Base-by-base conservation (phyloP, 1,140 invertebrate genomes). In the Brevipalpus yothersi region DNA sequence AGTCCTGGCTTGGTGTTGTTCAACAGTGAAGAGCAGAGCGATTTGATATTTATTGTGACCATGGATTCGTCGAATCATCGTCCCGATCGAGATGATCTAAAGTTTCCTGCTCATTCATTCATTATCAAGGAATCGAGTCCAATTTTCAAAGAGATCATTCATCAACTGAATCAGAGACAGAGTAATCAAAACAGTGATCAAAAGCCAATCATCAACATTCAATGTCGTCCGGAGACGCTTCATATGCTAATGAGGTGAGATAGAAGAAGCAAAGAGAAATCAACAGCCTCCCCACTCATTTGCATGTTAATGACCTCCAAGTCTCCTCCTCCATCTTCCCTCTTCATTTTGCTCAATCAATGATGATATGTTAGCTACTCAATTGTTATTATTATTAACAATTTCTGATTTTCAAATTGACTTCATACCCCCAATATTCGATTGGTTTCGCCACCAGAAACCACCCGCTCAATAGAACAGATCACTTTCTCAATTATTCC, bases 11-110 rank as follows among this genome's bases (percentile, higher is more conserved):
- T 64, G 21, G 15, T 63, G 11, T 60, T 68, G 15, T 75, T 72
- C 60, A 77, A 79, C 63, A 74, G 73, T 59, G 78, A 80, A 68
- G 72, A 72, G 23, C 72, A 76, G 53, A 79, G 78, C 66, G 81
- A 83, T 68, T 75, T 83, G 42, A 75, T 75, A 13, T 79, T 83
- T 65, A 73, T 78, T 58, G 80, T 80, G 7, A 79, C 80, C 12
- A 69, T 73, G 21, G 76, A 77, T 56, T 40, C 19, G 53, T n/a
- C 12, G n/a, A 9, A 17, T 19, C 31, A 31, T 31, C 71, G 70
- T 12, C 75, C 78, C 58, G 69, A 68, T 63, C 15, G 21, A 8
- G 56, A 58, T 43, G 41, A 15, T 15, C 42, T 42, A 9, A 71
- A 78, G 55, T 77, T 82, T 63, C 79, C 80, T 2, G 80, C 78